Conservation (phyloP, 2,888 invertebrate species). For the Cephus sareptanus region DNA sequence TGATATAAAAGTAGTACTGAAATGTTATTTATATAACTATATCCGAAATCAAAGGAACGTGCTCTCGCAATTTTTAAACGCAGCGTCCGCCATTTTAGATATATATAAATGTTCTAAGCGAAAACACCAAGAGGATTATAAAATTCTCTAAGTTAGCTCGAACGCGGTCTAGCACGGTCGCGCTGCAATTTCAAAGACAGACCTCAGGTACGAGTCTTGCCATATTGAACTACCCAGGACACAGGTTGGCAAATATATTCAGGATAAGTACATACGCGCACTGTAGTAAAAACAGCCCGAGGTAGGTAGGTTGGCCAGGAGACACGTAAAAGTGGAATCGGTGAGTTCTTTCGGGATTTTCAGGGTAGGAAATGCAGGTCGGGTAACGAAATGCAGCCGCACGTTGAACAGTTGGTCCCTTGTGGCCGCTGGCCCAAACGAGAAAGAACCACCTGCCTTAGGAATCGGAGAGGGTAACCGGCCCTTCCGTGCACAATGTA, state of each 20-base stretch:
- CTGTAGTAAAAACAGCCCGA: neutral
- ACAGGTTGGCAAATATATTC: neutral
- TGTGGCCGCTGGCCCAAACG: slow-evolving; percentile 42
- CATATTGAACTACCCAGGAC: neutral
- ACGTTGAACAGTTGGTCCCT: slow-evolving; percentile 1
- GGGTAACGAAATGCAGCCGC: neutral
- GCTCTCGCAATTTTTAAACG: neutral
- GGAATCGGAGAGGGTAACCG: neutral
- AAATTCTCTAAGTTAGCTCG: too few relatives aligned
- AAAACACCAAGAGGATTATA: too few relatives aligned
- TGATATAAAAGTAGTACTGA: neutral
- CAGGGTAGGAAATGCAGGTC: neutral
- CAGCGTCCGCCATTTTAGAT: too few relatives aligned
- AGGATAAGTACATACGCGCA: neutral
- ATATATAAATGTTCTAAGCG: too few relatives aligned
- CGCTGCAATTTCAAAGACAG: neutral
- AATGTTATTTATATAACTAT: neutral
- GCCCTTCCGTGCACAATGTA: neutral
- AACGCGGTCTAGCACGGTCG: neutral
- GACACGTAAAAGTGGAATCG: neutral
- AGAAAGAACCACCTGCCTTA: slow-evolving; percentile 61
- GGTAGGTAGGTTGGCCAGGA: neutral
- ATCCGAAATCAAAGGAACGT: neutral
- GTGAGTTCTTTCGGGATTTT: neutral
- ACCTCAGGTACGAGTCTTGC: neutral